Evolutionary conservation across 2,797 vertebrate species (phyloP), one percentile per base, ranked within the genome.

Genomic region (Erithacus rubecula): DNA sequence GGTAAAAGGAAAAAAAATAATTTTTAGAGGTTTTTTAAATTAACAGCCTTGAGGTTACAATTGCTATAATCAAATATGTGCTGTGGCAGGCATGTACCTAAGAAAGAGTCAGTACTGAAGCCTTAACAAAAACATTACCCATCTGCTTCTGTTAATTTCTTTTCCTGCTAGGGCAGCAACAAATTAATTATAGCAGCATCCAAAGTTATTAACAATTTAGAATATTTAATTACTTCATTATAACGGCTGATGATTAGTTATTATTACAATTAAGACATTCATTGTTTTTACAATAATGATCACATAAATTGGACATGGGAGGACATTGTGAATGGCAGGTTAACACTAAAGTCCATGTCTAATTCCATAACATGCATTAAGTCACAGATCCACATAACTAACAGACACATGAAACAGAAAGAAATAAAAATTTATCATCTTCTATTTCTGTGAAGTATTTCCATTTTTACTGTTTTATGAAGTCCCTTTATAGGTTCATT

Each of bases 391-490:
- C 70, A 72, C 46, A 67, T 44, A 93, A 76, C 63, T 65, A 74
- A 59, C 43, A 75, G 85, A 59, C 51, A 59, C 5, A 23, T 9
- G 70, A 70, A 95, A 76, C 41, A 87, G 70, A 90, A 79, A 49
- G 59, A 83, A 93, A 76, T 41, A 74, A 88, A 88, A 95, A 44
- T 6, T 3, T 72, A 52, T 22, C 5, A 2, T 47, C 74, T 77
- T 85, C 34, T 76, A 14, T 83, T 91, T 69, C 85, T 67, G 43
- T 46, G 36, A 69, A 92, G 41, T 59, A 78, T 91, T 93, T 87
- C 67, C 65, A 76, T 81, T 92, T 90, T 79, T 67, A 70, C 41
- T 82, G 70, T 21, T 91, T 83, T 92, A 88, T 92, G 47, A 94
- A 92, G 70, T 84, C 47, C 55, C 80, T 94, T 89, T 46, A 79